Base-by-base conservation (phyloP, 2,888 invertebrate genomes). In the Oithona nana region DNA sequence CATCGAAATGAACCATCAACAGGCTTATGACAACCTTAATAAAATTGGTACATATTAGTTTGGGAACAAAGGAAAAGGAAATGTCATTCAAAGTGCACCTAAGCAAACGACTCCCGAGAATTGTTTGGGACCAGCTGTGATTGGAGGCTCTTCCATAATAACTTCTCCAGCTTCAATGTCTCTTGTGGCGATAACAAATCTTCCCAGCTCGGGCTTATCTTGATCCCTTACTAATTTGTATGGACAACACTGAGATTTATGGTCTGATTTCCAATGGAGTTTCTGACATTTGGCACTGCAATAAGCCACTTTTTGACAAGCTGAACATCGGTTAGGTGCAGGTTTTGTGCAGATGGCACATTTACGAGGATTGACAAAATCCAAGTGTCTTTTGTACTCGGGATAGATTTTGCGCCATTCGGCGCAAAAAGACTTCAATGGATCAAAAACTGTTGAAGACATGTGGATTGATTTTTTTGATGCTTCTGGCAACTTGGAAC, bases 111-210 rank as follows among this genome's bases (percentile, higher is more conserved):
- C 30, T 6, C 22, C 22, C 20, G 31, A 8, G 28, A 30, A 57
- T 39, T 57, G 57, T 31, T 57, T 57, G 20, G 57, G 57, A 24
- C 57, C 57, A 22, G 28, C 57, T n/a, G 57, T 57, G 1, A 57
- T 26, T 6, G 57, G 57, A n/a, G 29, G 39, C 20, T 57, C 57
- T 39, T 57, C 57, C 29, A 57, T 31, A 16, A 57, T 57, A 6
- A 57, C 31, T 20, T 57, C 57, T 16, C 57, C 57, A 16, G 57
- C 22, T 20, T 57, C 26, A 13, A 57, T 57, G 31, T 57, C 57
- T 11, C 30, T n/a, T 16, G 57, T 57, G 31, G 39, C 57, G n/a
- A 57, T 26, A 6, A 57, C 31, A 3, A 57, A 31, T 13, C 57
- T 29, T 8, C 57, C 57, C 30, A 30, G 20, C 8, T 39, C 57